Evolutionary conservation across 1,140 invertebrate species (phyloP).

Genomic region (Pissodes strobi): DNA sequence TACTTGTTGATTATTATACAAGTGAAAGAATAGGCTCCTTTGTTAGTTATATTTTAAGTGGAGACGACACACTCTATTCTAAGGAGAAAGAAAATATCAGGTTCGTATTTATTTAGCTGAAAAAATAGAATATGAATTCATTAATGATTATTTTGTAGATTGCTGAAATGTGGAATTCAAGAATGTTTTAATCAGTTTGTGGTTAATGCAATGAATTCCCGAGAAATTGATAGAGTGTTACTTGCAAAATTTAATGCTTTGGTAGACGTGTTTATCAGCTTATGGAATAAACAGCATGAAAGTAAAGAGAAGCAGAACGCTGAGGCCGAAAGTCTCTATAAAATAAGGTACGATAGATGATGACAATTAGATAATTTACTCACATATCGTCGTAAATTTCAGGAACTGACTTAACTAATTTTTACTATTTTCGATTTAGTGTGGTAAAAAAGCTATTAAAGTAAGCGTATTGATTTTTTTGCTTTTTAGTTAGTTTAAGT

Average conservation of each 20-base stretch:
- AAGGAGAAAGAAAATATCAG: conserved; percentile 51
- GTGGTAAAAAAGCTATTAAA: too few relatives aligned
- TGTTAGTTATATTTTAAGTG: conserved; percentile 28
- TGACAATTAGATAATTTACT: too few relatives aligned
- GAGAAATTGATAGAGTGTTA: conserved; percentile 51
- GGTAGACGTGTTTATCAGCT: conserved; percentile 64
- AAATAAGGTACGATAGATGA: conserved; percentile 81
- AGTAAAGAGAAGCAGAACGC: conserved; percentile 68
- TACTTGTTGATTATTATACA: conserved; percentile 57
- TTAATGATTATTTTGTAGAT: conserved; percentile 54
- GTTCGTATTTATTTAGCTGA: conserved; percentile 35
- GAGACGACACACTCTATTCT: conserved; percentile 36
- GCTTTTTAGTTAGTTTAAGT: too few relatives aligned
- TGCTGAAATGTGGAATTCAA: conserved; percentile 68
- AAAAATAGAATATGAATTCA: conserved; percentile 1
- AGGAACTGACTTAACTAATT: too few relatives aligned
- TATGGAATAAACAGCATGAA: conserved; percentile 78
- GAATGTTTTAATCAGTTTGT: conserved; percentile 66
- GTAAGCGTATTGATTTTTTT: too few relatives aligned
- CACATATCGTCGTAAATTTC: too few relatives aligned
- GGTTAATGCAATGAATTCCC: conserved; percentile 54
- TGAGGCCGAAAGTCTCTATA: conserved; percentile 81
- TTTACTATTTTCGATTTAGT: too few relatives aligned
- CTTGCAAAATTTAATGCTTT: conserved; percentile 62
- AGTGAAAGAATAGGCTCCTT: conserved; percentile 52